phyloP scores from a whole-genome alignment of 2,113 vertebrate species.

The Nyctereutes procyonoides region DNA sequence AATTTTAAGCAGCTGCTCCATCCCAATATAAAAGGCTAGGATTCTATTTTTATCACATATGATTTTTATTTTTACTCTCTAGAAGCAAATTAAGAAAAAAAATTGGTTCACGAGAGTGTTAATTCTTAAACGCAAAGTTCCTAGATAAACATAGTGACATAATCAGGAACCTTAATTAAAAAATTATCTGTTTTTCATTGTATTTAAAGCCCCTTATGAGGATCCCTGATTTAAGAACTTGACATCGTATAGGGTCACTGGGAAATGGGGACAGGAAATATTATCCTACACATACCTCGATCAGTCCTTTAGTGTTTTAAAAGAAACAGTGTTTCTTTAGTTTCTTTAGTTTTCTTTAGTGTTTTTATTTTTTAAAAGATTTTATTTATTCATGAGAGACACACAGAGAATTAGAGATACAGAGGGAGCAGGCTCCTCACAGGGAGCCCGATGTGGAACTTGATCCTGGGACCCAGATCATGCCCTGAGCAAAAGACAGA shows the following conservation, averaged over 20 bases:
- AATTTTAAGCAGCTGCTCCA: background rate
- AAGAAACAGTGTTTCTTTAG: background rate
- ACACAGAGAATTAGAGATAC: too few relatives aligned
- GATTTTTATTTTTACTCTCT: slow-evolving; percentile 44
- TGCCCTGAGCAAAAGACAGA: too few relatives aligned
- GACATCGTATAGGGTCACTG: background rate
- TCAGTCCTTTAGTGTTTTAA: background rate
- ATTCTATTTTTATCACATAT: background rate
- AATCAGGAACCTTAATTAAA: background rate
- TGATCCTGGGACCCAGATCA: too few relatives aligned
- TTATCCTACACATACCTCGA: background rate
- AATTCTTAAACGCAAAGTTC: background rate
- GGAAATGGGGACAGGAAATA: background rate
- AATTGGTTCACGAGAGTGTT: background rate
- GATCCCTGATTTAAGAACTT: background rate
- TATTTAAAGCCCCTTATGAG: background rate
- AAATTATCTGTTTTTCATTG: background rate
- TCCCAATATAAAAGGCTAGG: background rate
- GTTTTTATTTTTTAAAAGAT: too few relatives aligned
- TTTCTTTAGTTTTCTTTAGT: too few relatives aligned
- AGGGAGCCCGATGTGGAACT: too few relatives aligned
- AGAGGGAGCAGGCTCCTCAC: too few relatives aligned
- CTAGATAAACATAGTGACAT: background rate
- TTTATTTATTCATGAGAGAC: too few relatives aligned
- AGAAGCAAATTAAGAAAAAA: background rate